These are phyloP conservation scores for Folsomia candida DNA, from an alignment of 2,888 invertebrate species.

Conservation along the genomic window DNA sequence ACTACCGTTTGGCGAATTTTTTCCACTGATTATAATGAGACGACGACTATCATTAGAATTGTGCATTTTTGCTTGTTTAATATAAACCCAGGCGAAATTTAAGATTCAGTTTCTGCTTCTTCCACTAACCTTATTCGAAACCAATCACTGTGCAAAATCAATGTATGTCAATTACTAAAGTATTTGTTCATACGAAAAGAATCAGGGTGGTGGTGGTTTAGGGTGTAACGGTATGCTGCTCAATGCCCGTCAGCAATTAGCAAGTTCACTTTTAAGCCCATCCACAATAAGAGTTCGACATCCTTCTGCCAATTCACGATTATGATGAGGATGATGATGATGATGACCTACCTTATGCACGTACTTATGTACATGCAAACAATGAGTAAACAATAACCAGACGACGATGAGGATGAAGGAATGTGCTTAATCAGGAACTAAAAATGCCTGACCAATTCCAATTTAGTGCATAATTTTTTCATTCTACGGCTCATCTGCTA, in stretches of 20 bases:
- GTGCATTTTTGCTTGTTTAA: background rate
- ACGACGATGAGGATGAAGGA: too few species aligned
- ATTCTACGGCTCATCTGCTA: too few species aligned
- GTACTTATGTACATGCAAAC: background rate
- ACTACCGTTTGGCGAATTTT: background rate
- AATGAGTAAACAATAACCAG: too few species aligned
- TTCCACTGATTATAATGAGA: background rate
- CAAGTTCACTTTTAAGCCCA: constrained; percentile 4
- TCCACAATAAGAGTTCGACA: background rate
- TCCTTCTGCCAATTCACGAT: background rate
- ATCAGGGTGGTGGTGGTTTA: background rate
- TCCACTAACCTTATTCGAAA: background rate
- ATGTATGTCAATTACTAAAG: background rate
- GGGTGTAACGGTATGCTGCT: background rate
- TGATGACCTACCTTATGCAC: background rate
- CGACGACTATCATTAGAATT: background rate
- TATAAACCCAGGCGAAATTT: background rate
- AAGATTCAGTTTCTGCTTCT: background rate
- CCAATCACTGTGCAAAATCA: background rate
- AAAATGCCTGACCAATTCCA: too few species aligned
- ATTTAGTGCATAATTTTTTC: too few species aligned
- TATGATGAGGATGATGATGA: background rate
- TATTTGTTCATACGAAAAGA: background rate
- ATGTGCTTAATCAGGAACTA: background rate
- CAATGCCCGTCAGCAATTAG: background rate